Base-by-base conservation (phyloP, 2,113 vertebrate species). In the Datnioides undecimradiatus region DNA sequence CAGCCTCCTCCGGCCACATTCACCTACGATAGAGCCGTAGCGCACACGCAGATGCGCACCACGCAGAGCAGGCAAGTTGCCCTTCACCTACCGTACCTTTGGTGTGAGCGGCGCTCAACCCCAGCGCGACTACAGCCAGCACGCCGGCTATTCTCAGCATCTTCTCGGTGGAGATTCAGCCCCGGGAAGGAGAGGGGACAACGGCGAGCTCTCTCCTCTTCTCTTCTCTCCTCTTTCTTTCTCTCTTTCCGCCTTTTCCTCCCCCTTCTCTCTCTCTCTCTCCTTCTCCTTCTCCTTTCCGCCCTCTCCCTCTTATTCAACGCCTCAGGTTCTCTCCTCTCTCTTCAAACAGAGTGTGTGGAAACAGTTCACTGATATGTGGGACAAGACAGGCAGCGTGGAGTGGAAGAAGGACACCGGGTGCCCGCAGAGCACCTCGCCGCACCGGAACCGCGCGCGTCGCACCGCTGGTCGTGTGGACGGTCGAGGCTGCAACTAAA, bases 1-100 rank as follows among this genome's bases (percentile, higher is more conserved):
- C 29, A 76, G 70, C 23, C 49, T 58, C 67, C 67, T 69, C 57
- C 21, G 16, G 23, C 57, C 69, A 76, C 63, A 33, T 45, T 38
- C 52, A 38, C 43, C 16, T 4, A 38, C 4, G 17, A 59, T 40
- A 29, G 52, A 59, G 59, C 60, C 36, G 38, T n/a, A 49, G 45
- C 49, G 68, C 76, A 58, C 65, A 21, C 54, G 29, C 67, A 52
- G 80, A 76, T 38, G 82, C 77, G 82, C 80, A 48, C 36, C 77
- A 21, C 49, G 29, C 72, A 17, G 54, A 51, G 70, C 83, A 80
- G 54, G 73, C 77, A 87, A 74, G 80, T 87, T 91, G 90, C 79
- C 90, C 92, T 88, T 93, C 84, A 90, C 88, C 88, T 89, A 90
- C 79, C 92, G 68, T 91, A 93, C 95, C 92, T 93, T 94, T 94